A percentile compares a stretch with the other conserved stretches of the same genome.
Conservation (phyloP, 2,113 vertebrate species). For the Chelonoidis abingdonii region DNA sequence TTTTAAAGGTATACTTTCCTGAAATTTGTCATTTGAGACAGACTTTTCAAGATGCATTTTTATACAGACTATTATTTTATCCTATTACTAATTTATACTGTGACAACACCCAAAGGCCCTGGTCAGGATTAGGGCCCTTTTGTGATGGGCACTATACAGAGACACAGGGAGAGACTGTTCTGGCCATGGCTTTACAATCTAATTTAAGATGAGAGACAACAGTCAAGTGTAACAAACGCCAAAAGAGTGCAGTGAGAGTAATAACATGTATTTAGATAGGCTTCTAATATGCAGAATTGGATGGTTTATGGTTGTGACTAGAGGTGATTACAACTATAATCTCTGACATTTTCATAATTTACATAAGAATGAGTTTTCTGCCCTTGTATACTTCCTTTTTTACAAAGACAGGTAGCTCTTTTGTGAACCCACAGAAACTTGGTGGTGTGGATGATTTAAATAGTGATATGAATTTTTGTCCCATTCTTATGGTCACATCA, state of each 20-base stretch:
- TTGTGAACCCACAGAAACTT: background rate
- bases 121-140: background rate
- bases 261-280: background rate
- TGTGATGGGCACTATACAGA: background rate
- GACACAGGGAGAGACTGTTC: accelerated
- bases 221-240: background rate
- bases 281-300: background rate
- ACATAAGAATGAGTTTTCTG: background rate
- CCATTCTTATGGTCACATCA: background rate
- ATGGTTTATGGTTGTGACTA: background rate
- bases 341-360: background rate
- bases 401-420: background rate
- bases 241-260: background rate
- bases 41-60: background rate
- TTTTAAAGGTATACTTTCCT: background rate
- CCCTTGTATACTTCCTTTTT: background rate
- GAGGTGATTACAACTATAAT: background rate
- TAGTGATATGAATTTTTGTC: background rate
- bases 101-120: background rate
- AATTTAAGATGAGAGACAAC: background rate
- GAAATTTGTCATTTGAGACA: background rate
- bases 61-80: background rate
- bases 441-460: background rate
- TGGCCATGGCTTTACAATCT: background rate
- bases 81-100: accelerated